Evolutionary conservation across 2,888 invertebrate species (phyloP).

Genomic region (Sisyra terminalis): DNA sequence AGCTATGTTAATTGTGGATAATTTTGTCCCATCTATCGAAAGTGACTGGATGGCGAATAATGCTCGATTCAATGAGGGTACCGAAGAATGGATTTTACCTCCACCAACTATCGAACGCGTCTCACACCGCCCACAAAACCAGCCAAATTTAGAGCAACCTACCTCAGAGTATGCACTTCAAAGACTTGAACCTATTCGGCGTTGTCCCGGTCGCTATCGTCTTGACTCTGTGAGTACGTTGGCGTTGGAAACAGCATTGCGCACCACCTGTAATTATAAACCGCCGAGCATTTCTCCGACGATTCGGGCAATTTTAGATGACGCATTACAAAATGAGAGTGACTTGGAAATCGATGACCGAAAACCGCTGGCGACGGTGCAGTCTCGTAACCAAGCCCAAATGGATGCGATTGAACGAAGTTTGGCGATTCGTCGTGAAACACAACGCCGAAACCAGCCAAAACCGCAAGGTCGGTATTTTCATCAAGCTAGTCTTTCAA

Average conservation of each 20-base stretch:
- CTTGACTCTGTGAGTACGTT: constrained; percentile 46
- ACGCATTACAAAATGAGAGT: constrained; percentile 32
- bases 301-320: constrained; percentile 47
- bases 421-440: constrained; percentile 3
- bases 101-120: constrained; percentile 19
- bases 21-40: constrained; percentile 75
- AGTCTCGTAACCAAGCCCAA: constrained; percentile 3
- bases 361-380: neutral
- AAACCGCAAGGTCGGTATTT: constrained; percentile 11
- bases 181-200: constrained; percentile 16
- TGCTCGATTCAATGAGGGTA: constrained; percentile 66
- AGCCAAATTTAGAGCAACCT: constrained; percentile 21
- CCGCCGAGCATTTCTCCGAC: constrained; percentile 54
- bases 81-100: constrained; percentile 49
- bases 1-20: constrained; percentile 74
- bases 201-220: constrained; percentile 7
- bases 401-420: constrained; percentile 7
- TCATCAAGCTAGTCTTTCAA: constrained; percentile 18
- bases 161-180: constrained; percentile 22
- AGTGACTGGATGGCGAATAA: constrained; percentile 55
- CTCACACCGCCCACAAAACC: constrained; percentile 22
- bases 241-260: constrained; percentile 36
- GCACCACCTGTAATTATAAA: constrained; percentile 61
- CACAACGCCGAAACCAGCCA: constrained; percentile 29
- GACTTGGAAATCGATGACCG: constrained; percentile 7